Evolutionary conservation across 1,140 invertebrate species (phyloP).

Genomic region (Drosophila kohkoa): DNA sequence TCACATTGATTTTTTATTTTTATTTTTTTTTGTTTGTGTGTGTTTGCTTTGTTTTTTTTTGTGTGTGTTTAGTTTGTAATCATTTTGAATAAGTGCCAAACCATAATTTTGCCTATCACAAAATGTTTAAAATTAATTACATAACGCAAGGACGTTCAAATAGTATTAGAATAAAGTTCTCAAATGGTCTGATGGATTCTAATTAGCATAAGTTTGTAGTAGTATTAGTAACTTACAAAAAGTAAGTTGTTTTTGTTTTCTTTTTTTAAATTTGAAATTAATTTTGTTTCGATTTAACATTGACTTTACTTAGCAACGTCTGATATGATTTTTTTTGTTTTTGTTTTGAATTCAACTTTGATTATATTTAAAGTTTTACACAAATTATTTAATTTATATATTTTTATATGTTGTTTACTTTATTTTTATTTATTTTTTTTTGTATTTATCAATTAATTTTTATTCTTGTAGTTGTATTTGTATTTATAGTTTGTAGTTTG

Average conservation of each 20-base stretch:
- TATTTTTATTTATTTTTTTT: conserved; percentile 13
- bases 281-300: conserved; percentile 40
- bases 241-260: conserved; percentile 5
- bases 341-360: conserved; percentile 11
- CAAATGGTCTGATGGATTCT: conserved; percentile 24
- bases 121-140: conserved; percentile 84
- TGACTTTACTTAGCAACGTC: conserved; percentile 30
- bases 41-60: conserved; percentile 45
- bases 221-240: conserved; percentile 26
- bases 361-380: conserved; percentile 33
- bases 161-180: conserved; percentile 18
- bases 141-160: conserved; percentile 42
- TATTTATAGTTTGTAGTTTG: conserved; percentile 23
- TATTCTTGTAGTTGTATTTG: conserved; percentile 12
- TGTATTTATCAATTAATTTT: background rate
- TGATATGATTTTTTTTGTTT: conserved; percentile 60
- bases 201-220: conserved; percentile 12
- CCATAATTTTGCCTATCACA: conserved; percentile 83
- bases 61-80: conserved; percentile 40
- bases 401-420: conserved; percentile 1
- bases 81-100: conserved; percentile 64
- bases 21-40: conserved; percentile 35
- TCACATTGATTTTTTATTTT: conserved; percentile 77
- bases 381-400: conserved; percentile 35
- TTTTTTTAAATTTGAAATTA: conserved; percentile 25